A percentile compares a stretch with the other conserved stretches of the same genome.
These are phyloP conservation scores for Aricia agestis DNA, from an alignment of 1,140 invertebrate genomes.

Conservation along the genomic window DNA sequence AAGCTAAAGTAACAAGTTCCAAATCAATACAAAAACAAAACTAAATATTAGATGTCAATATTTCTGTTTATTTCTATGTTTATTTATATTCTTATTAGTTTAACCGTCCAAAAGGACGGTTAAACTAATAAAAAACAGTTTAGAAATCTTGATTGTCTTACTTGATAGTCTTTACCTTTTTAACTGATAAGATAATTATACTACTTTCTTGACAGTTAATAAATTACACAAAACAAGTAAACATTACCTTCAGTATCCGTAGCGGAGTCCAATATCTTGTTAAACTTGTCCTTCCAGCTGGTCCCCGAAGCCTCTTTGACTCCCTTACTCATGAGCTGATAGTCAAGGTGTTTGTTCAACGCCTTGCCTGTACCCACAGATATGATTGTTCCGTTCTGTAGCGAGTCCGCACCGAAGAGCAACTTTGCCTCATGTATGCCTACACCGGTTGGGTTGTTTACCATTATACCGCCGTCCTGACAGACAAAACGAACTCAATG, in stretches of 20 bases:
- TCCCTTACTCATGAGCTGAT: slow-evolving; percentile 53
- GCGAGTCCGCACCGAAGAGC: slow-evolving; percentile 87
- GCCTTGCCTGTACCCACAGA: slow-evolving; percentile 91
- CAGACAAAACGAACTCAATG: slow-evolving; percentile 1
- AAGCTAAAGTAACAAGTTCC: no score
- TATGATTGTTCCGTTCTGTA: slow-evolving; percentile 87
- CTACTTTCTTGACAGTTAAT: no score
- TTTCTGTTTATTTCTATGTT: no score
- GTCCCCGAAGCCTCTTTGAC: slow-evolving; percentile 63
- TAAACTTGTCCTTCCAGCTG: slow-evolving; percentile 88
- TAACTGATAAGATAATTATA: no score
- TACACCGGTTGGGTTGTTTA: slow-evolving; percentile 94
- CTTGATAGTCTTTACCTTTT: no score
- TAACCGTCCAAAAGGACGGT: no score
- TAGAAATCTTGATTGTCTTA: no score
- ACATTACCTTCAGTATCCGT: slow-evolving; percentile 78
- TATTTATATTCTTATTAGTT: no score
- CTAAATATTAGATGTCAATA: no score
- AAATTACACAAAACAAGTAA: background rate
- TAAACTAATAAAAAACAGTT: no score
- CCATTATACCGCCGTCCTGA: slow-evolving; percentile 90
- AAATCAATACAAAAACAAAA: no score
- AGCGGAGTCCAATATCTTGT: slow-evolving; percentile 91
- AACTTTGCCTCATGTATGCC: slow-evolving; percentile 92
- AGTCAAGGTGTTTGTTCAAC: slow-evolving; percentile 55